Conservation (phyloP, 92 coral and sea anemone species). For the Paramuricea clavata region DNA sequence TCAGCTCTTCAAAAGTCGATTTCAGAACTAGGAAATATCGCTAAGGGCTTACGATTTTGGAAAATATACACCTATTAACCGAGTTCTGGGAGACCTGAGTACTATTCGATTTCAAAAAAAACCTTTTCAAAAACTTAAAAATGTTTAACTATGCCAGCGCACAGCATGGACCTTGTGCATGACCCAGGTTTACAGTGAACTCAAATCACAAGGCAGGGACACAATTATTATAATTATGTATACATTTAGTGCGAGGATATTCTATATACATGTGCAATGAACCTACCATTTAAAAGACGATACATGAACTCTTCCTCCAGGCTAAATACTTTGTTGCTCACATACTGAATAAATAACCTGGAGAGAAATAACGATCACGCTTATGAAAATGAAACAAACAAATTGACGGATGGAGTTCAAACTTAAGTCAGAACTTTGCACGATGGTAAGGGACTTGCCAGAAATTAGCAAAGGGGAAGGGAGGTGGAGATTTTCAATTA, state of each 20-base stretch:
- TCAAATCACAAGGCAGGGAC: no score
- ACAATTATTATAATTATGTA: not conserved
- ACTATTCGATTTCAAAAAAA: no score
- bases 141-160: no score
- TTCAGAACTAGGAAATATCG: not conserved
- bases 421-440: not conserved
- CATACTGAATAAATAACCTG: conserved; percentile 94
- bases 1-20: not conserved
- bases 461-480: no score
- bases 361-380: not conserved
- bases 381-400: not conserved
- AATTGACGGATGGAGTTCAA: not conserved
- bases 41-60: not conserved
- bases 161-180: no score
- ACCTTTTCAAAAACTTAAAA: no score
- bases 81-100: no score
- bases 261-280: not conserved
- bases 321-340: conserved; percentile 85
- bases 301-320: conserved; percentile 78
- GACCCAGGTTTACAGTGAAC: no score
- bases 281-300: conserved; percentile 90
- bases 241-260: no score
- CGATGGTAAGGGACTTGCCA: no score
- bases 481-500: no score
- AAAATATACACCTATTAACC: not conserved